phyloP scores from a whole-genome alignment of 2,113 vertebrate genomes.

The Sterrhoptilus dennistouni region DNA sequence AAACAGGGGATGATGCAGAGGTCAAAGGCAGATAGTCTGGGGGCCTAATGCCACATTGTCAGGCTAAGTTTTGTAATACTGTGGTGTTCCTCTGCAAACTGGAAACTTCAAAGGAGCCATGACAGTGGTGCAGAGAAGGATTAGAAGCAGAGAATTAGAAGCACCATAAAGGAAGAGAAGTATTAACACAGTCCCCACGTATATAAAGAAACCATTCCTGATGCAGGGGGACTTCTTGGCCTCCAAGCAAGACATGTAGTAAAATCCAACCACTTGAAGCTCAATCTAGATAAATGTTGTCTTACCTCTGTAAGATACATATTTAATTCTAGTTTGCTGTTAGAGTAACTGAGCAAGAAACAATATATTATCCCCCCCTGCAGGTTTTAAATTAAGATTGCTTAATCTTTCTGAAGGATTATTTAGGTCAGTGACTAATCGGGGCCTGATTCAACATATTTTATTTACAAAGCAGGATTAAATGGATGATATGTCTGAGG shows the following conservation, averaged over 20 bases:
- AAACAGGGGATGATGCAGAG: neutral
- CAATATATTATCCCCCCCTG: neutral
- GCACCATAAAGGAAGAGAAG: neutral
- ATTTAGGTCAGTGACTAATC: constrained; percentile 35
- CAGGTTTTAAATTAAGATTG: neutral
- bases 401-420: constrained; percentile 13
- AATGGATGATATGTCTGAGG: neutral
- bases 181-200: neutral
- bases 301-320: neutral
- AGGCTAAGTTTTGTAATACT: neutral
- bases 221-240: neutral
- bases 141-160: neutral
- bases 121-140: neutral
- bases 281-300: neutral
- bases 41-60: neutral
- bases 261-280: neutral
- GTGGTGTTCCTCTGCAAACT: neutral
- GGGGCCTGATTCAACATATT: neutral
- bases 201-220: neutral
- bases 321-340: neutral
- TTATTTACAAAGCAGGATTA: constrained; percentile 19
- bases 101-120: neutral
- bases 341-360: neutral
- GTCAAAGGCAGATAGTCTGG: neutral
- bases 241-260: neutral